Percentiles rank a stretch among this genome's conserved stretches.
Evolutionary conservation across 2,797 vertebrate genomes (phyloP).

Genomic region (Pteropus rufus): DNA sequence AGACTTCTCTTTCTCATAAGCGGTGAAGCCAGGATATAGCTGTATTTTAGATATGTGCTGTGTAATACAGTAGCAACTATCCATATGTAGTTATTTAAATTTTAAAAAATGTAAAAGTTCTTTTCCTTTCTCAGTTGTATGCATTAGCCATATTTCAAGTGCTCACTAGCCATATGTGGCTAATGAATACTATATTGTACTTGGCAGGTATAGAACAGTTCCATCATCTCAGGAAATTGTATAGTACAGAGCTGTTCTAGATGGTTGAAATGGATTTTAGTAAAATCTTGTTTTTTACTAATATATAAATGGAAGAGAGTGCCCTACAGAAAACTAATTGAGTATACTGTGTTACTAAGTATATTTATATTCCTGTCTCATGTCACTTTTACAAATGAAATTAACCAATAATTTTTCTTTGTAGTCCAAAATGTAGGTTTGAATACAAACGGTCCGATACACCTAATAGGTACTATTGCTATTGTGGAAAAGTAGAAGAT

Average conservation of each 20-base stretch:
- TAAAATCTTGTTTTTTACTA: slow-evolving; percentile 40
- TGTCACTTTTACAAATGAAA: slow-evolving; percentile 23
- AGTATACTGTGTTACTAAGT: not conserved
- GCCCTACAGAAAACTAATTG: not conserved
- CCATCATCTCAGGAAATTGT: not conserved
- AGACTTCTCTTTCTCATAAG: not conserved
- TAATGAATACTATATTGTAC: not conserved
- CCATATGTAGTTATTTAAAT: not conserved
- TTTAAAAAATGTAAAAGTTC: not conserved
- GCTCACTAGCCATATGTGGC: not conserved
- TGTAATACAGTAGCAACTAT: not conserved
- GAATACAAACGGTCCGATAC: slow-evolving; percentile 92
- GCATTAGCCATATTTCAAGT: not conserved
- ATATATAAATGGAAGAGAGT: not conserved
- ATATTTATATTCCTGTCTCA: not conserved
- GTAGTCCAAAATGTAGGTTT: slow-evolving; percentile 95
- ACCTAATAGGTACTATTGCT: slow-evolving; percentile 93
- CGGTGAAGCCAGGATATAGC: not conserved
- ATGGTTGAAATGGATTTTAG: not conserved
- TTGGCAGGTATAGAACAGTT: not conserved
- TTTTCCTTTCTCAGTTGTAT: not conserved
- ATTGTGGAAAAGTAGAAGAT: slow-evolving; percentile 95
- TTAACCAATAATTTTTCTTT: slow-evolving; percentile 42
- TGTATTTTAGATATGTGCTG: not conserved
- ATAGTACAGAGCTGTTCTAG: not conserved